Percentiles rank a stretch among this genome's conserved stretches.
These are phyloP conservation scores for Diabrotica undecimpunctata DNA, from an alignment of 1,140 invertebrate genomes.

Conservation along the genomic window DNA sequence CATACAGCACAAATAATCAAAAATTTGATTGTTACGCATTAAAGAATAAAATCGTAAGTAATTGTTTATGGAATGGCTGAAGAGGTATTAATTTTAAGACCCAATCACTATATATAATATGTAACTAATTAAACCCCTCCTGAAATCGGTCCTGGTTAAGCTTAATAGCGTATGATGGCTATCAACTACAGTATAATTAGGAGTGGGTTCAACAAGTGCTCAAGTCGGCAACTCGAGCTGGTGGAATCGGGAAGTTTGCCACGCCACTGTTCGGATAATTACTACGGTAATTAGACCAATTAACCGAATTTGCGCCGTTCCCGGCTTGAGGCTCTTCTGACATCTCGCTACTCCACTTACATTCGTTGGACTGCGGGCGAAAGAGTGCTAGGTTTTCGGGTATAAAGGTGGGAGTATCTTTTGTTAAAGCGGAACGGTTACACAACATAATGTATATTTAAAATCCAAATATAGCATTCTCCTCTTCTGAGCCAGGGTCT, in stretches of 20 bases:
- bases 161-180: constrained; percentile 6
- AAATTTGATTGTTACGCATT: too few relatives aligned
- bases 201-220: constrained; percentile 17
- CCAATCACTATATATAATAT: too few relatives aligned
- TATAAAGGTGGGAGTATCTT: not conserved
- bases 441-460: too few relatives aligned
- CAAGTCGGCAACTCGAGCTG: not conserved
- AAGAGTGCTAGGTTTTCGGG: not conserved
- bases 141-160: not conserved
- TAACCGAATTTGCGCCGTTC: constrained; percentile 13
- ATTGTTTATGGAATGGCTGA: too few relatives aligned
- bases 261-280: constrained; percentile 17
- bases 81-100: too few relatives aligned
- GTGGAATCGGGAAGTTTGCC: constrained; percentile 4
- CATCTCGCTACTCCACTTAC: not conserved
- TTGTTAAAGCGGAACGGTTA: too few relatives aligned
- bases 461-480: too few relatives aligned
- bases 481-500: too few relatives aligned
- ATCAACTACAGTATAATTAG: constrained; percentile 7
- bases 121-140: not conserved
- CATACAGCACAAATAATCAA: too few relatives aligned
- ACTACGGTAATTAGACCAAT: constrained; percentile 17
- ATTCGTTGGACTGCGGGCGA: not conserved
- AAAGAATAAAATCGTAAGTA: too few relatives aligned
- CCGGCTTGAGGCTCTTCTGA: not conserved